Evolutionary conservation across 2,797 vertebrate species (phyloP).

Genomic region (Podarcis lilfordi): DNA sequence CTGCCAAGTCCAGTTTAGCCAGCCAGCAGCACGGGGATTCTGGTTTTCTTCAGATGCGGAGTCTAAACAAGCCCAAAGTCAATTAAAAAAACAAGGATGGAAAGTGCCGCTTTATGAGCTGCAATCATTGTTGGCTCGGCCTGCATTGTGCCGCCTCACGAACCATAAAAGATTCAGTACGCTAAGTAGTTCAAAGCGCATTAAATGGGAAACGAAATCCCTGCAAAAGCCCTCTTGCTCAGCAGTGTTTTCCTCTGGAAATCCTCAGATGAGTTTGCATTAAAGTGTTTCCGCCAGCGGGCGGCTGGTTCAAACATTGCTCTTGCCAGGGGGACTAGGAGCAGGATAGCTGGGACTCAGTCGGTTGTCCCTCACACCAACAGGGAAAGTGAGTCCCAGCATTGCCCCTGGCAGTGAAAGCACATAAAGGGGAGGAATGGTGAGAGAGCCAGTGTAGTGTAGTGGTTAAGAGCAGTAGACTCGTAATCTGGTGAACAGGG

Average conservation of each 20-base stretch:
- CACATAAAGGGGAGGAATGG: background rate
- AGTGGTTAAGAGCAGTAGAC: no score
- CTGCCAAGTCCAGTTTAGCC: background rate
- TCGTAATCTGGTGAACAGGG: no score
- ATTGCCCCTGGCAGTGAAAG: background rate
- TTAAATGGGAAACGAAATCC: conserved; percentile 13
- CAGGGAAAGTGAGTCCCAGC: background rate
- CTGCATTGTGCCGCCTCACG: background rate
- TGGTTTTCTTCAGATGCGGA: background rate
- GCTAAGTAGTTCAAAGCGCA: conserved; percentile 6
- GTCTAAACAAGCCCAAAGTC: background rate
- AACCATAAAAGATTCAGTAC: background rate
- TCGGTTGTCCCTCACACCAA: background rate
- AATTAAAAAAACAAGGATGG: background rate
- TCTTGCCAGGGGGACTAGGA: background rate
- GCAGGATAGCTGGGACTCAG: background rate
- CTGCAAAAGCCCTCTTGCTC: background rate
- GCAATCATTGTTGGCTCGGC: background rate
- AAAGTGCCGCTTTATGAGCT: conserved; percentile 2
- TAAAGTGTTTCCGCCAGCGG: background rate
- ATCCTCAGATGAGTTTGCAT: background rate
- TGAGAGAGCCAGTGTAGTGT: no score
- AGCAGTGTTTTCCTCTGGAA: background rate
- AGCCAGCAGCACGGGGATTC: background rate
- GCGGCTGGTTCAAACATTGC: background rate